Conservation (phyloP, 2,888 invertebrate genomes). For the Scaptomyza polygonia region DNA sequence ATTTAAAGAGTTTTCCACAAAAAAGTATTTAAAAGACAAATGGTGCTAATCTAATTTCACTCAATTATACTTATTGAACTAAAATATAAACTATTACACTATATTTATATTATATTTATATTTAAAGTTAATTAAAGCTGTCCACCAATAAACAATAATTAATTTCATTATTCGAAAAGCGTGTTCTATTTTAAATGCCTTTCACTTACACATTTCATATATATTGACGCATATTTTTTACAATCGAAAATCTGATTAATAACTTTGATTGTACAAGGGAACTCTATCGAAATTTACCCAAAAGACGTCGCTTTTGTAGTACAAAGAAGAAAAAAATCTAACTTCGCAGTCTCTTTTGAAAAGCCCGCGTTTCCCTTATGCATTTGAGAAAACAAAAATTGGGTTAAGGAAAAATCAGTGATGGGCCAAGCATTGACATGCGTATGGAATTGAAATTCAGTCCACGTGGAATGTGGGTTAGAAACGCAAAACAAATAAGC, state of each 20-base stretch:
- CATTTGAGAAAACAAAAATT: constrained; percentile 31
- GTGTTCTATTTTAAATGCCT: too few relatives aligned
- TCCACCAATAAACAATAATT: too few relatives aligned
- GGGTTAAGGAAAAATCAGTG: constrained; percentile 62
- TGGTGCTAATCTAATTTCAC: too few relatives aligned
- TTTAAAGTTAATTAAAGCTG: too few relatives aligned
- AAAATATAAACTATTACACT: too few relatives aligned
- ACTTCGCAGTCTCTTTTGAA: too few relatives aligned
- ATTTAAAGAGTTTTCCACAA: not conserved
- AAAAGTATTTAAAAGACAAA: too few relatives aligned
- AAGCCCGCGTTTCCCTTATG: not conserved
- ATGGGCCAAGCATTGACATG: constrained; percentile 27
- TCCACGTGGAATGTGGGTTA: constrained; percentile 26
- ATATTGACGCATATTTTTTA: not conserved
- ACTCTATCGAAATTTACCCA: not conserved
- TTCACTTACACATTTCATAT: too few relatives aligned
- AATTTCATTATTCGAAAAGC: too few relatives aligned
- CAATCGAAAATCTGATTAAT: not conserved
- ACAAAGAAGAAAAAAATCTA: not conserved
- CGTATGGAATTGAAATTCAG: constrained; percentile 17
- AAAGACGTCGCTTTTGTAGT: not conserved
- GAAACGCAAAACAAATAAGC: constrained; percentile 2
- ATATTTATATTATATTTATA: too few relatives aligned
- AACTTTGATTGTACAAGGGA: not conserved
- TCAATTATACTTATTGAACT: too few relatives aligned